phyloP scores from a whole-genome alignment of 1,140 invertebrate species.

The Liolophura sinensis region DNA sequence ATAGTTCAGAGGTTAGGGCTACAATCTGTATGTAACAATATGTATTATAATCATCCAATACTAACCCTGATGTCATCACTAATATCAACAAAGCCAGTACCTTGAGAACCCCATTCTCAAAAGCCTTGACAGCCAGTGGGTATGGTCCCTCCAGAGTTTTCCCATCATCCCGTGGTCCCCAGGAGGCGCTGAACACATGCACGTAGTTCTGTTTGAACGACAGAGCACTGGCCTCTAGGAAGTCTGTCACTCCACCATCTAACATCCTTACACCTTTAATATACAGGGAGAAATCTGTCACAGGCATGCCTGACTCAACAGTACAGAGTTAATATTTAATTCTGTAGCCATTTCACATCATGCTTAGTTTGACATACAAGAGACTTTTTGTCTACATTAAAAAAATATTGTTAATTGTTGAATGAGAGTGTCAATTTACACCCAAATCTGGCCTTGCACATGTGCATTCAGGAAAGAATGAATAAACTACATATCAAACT shows the following conservation, averaged over 20 bases:
- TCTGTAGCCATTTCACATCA: neutral
- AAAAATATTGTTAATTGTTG: neutral
- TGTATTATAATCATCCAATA: no score
- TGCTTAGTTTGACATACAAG: neutral
- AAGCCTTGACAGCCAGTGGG: slow-evolving; percentile 72
- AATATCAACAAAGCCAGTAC: slow-evolving; percentile 56
- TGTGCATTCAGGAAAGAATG: no score
- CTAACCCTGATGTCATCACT: no score
- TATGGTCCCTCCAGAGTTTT: slow-evolving; percentile 86
- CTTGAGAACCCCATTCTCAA: slow-evolving; percentile 72
- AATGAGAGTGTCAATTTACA: neutral
- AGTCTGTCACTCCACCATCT: slow-evolving; percentile 97
- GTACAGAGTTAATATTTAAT: neutral
- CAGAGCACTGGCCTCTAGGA: slow-evolving; percentile 91
- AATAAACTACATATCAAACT: no score
- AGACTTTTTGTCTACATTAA: neutral
- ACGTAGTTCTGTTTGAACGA: slow-evolving; percentile 94
- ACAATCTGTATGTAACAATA: no score
- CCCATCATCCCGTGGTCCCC: slow-evolving; percentile 88
- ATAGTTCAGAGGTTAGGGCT: no score
- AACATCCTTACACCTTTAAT: slow-evolving; percentile 90
- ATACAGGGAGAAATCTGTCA: neutral
- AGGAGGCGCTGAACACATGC: slow-evolving; percentile 97
- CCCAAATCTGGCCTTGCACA: no score
- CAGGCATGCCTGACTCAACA: neutral